phyloP scores from a whole-genome alignment of 1,140 invertebrate species.

The Caerostris extrusa region DNA sequence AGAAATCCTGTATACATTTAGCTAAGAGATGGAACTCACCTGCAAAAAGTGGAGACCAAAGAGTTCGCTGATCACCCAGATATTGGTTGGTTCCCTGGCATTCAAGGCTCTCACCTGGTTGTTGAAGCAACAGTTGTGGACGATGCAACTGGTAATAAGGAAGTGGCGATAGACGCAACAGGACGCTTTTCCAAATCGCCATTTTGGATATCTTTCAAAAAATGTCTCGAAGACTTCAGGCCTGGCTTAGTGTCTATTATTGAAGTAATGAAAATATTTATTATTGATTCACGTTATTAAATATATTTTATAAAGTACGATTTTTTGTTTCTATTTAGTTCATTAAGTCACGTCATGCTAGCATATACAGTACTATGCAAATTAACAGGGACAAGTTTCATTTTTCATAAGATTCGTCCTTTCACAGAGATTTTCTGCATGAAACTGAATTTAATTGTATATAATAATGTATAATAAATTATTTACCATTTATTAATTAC shows the following conservation, averaged over 20 bases:
- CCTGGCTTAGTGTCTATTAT: constrained; percentile 80
- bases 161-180: constrained; percentile 79
- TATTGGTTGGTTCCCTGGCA: constrained; percentile 79
- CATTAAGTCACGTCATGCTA: too few relatives aligned
- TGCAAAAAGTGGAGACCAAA: constrained; percentile 61
- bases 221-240: constrained; percentile 80
- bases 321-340: too few relatives aligned
- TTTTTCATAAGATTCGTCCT: too few relatives aligned
- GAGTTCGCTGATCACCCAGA: constrained; percentile 78
- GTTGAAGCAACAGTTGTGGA: constrained; percentile 81
- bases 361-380: too few relatives aligned
- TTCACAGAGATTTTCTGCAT: too few relatives aligned
- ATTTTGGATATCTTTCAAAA: constrained; percentile 79
- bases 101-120: constrained; percentile 79
- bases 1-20: too few relatives aligned
- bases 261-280: constrained; percentile 78
- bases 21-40: background rate
- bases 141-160: constrained; percentile 80
- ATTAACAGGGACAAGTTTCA: too few relatives aligned
- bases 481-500: too few relatives aligned
- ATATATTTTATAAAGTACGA: too few relatives aligned
- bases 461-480: too few relatives aligned
- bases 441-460: too few relatives aligned
- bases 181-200: constrained; percentile 79
- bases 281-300: too few relatives aligned